Conservation (phyloP, 2,797 vertebrate species). For the Peromyscus aztecus region DNA sequence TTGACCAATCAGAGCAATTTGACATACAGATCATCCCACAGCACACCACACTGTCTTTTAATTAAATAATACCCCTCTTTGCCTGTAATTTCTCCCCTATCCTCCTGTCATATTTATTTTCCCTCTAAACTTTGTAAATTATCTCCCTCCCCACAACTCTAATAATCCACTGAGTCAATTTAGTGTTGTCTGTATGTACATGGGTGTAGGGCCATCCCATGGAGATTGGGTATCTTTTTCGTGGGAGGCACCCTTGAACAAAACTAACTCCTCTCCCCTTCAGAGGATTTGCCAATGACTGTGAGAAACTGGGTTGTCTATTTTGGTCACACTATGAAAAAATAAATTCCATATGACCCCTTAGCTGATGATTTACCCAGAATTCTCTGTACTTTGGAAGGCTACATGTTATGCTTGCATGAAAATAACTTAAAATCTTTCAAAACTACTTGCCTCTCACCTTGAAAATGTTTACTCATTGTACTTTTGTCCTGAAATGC, state of each 20-base stretch:
- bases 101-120: not conserved
- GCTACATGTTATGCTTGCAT: not conserved
- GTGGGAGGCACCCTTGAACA: not conserved
- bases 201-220: not conserved
- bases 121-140: not conserved
- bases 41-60: not conserved
- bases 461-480: not conserved
- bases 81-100: not conserved
- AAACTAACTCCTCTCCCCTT: not conserved
- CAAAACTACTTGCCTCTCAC: not conserved
- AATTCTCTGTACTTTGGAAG: not conserved
- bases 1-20: too few relatives aligned
- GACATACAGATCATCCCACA: too few relatives aligned
- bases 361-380: slow-evolving; percentile 9
- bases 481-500: not conserved
- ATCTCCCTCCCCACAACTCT: too few relatives aligned
- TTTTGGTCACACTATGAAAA: not conserved
- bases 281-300: not conserved
- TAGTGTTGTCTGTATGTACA: not conserved
- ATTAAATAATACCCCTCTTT: not conserved
- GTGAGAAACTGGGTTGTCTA: not conserved
- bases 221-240: not conserved
- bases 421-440: not conserved
- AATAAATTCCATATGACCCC: not conserved
- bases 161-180: not conserved